Evolutionary conservation across 2,888 invertebrate species (phyloP).

Genomic region (Apamea anceps): DNA sequence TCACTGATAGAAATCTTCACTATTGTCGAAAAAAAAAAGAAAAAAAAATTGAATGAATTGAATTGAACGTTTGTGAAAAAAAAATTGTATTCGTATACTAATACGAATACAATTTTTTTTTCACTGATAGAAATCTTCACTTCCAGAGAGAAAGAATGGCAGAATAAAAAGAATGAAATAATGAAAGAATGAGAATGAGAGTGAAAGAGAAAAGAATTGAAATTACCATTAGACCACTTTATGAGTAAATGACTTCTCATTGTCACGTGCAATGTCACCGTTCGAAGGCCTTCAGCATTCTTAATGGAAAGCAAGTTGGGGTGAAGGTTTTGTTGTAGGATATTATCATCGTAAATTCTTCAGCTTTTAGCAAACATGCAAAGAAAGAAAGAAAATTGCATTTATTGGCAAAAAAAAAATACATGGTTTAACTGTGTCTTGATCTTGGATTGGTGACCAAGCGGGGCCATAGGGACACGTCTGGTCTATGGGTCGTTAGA

Average conservation of each 20-base stretch:
- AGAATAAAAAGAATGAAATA: too few relatives aligned
- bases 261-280: neutral
- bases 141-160: too few relatives aligned
- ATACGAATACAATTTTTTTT: too few relatives aligned
- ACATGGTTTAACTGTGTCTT: neutral
- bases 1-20: too few relatives aligned
- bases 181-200: too few relatives aligned
- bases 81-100: too few relatives aligned
- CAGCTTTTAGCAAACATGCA: neutral
- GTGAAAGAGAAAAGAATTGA: too few relatives aligned
- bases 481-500: neutral
- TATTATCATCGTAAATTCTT: neutral
- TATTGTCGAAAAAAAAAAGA: too few relatives aligned
- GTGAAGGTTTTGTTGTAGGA: neutral
- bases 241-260: neutral
- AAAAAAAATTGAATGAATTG: too few relatives aligned
- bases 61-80: too few relatives aligned
- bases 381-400: neutral
- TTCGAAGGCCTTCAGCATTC: neutral
- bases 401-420: neutral
- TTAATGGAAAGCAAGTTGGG: neutral
- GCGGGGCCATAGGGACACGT: neutral
- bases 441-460: neutral
- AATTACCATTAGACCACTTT: too few relatives aligned
- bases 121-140: too few relatives aligned